A percentile compares a stretch with the other conserved stretches of the same genome.
These are phyloP conservation scores for Anniella stebbinsi DNA, from an alignment of 2,797 vertebrate genomes.

Conservation along the genomic window DNA sequence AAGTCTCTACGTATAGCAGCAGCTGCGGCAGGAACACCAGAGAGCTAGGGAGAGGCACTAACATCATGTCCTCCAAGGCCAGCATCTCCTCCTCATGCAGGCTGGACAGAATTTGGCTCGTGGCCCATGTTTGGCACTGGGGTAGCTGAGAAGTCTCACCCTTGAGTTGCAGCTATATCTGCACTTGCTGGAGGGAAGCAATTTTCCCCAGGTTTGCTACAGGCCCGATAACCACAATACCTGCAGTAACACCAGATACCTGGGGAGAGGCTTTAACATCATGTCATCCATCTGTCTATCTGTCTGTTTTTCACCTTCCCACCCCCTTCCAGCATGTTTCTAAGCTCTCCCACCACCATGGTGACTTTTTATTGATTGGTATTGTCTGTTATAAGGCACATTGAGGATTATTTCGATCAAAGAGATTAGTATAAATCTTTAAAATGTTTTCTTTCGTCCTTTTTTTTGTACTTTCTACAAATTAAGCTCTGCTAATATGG, in stretches of 20 bases:
- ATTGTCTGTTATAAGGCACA: background rate
- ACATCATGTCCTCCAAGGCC: background rate
- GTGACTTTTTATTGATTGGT: background rate
- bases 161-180: background rate
- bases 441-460: background rate
- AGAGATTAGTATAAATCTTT: background rate
- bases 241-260: background rate
- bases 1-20: background rate
- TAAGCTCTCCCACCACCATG: background rate
- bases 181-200: background rate
- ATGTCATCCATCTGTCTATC: background rate
- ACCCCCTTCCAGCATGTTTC: background rate
- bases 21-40: background rate
- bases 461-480: background rate
- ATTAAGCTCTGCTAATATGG: background rate
- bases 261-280: background rate
- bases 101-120: background rate
- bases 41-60: background rate
- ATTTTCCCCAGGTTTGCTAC: background rate
- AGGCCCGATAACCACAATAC: background rate
- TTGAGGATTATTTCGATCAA: background rate
- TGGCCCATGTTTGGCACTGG: background rate
- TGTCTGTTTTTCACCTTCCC: too few relatives aligned
- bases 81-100: background rate
- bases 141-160: too few relatives aligned